Evolutionary conservation across 2,113 vertebrate species (phyloP).

Genomic region (Sminthopsis crassicaudata): DNA sequence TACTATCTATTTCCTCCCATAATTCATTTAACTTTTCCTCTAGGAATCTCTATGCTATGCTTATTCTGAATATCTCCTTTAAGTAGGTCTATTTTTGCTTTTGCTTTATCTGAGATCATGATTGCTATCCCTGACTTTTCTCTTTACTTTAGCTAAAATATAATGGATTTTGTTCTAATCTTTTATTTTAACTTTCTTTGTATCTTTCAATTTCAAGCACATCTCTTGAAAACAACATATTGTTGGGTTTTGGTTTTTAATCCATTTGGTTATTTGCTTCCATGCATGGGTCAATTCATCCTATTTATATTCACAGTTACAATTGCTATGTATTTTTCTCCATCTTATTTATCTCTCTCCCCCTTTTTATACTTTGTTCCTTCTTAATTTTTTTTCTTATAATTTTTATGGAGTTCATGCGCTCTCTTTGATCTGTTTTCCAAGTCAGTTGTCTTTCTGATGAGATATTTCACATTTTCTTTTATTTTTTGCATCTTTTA

Average conservation of each 20-base stretch:
- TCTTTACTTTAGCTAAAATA: not conserved
- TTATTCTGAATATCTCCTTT: not conserved
- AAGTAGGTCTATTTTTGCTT: not conserved
- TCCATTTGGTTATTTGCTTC: not conserved
- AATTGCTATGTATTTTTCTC: not conserved
- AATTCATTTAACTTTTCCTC: not conserved
- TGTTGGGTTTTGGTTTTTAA: not conserved
- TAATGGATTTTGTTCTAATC: not conserved
- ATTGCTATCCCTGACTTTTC: not conserved
- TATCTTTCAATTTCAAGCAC: not conserved
- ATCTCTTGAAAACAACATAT: not conserved
- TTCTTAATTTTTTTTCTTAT: not conserved
- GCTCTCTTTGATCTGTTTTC: not conserved
- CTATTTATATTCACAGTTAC: not conserved
- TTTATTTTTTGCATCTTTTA: not conserved
- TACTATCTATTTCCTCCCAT: not conserved
- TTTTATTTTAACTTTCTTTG: not conserved
- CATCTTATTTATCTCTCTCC: not conserved
- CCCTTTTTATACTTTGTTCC: no score
- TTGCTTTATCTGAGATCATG: not conserved
- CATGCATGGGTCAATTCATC: not conserved
- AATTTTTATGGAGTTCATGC: not conserved
- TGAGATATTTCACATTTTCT: not conserved
- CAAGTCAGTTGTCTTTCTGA: not conserved
- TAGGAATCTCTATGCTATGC: not conserved